Percentiles rank a stretch among this genome's conserved stretches.
Conservation (phyloP, 2,888 invertebrate species). For the Ptilodon capucinus region DNA sequence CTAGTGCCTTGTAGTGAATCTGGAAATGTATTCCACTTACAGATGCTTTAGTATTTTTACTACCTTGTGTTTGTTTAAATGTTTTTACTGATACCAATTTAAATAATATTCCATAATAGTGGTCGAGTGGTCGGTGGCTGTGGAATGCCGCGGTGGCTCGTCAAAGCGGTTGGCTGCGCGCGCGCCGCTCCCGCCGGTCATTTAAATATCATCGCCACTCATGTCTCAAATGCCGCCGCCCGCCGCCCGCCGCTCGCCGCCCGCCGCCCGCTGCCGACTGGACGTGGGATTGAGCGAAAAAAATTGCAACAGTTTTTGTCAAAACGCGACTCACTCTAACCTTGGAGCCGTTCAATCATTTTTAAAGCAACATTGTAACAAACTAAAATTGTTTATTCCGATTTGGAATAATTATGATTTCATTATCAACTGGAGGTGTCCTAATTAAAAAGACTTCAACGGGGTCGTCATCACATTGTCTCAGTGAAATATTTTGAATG, state of each 20-base stretch:
- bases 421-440: too few species aligned
- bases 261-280: slow-evolving; percentile 18
- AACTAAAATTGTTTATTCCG: not conserved
- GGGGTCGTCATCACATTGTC: too few species aligned
- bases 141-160: slow-evolving; percentile 24
- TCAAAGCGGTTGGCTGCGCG: slow-evolving; percentile 32
- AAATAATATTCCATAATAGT: not conserved
- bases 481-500: too few species aligned
- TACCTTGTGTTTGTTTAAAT: not conserved
- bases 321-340: slow-evolving; percentile 27
- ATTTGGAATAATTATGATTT: not conserved
- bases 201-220: slow-evolving; percentile 61
- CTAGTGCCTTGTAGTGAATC: too few species aligned
- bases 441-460: too few species aligned
- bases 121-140: slow-evolving; percentile 9
- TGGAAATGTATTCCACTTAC: too few species aligned
- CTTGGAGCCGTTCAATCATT: slow-evolving; percentile 19
- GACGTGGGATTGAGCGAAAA: slow-evolving; percentile 53
- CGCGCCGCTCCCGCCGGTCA: slow-evolving; percentile 36
- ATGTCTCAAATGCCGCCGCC: slow-evolving; percentile 38
- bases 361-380: not conserved
- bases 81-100: not conserved
- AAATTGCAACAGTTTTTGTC: slow-evolving; percentile 51
- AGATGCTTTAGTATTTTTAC: too few species aligned
- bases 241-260: slow-evolving; percentile 21